phyloP scores from a whole-genome alignment of 1,140 invertebrate genomes.

The Drosophila ficusphila region DNA sequence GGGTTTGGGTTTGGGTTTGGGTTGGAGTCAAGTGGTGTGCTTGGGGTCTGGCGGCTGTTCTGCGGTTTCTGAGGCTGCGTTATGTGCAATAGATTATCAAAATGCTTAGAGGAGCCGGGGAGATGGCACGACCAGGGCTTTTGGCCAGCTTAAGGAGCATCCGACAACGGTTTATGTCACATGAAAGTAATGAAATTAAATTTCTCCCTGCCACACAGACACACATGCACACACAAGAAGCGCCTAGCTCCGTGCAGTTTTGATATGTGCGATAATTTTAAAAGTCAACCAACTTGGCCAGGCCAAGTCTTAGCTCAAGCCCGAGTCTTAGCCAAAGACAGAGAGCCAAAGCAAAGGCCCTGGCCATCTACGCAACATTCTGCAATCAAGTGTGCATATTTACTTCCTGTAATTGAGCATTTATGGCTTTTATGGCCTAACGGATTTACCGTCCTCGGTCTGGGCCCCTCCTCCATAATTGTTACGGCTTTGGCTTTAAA shows the following conservation, averaged over 20 bases:
- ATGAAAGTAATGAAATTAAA: conserved; percentile 82
- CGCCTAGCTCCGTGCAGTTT: conserved; percentile 43
- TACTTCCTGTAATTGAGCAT: conserved; percentile 82
- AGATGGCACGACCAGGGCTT: conserved; percentile 37
- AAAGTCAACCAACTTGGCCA: conserved; percentile 67
- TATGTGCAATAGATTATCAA: conserved; percentile 83
- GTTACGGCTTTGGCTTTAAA: conserved; percentile 72
- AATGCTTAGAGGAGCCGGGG: conserved; percentile 56
- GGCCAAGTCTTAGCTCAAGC: conserved; percentile 15
- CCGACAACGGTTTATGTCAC: conserved; percentile 77
- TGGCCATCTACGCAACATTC: conserved; percentile 73
- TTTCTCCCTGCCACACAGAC: conserved; percentile 51
- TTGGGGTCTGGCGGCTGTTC: conserved; percentile 46
- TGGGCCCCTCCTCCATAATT: conserved; percentile 56
- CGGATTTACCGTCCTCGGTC: conserved; percentile 54
- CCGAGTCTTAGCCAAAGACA: conserved; percentile 11
- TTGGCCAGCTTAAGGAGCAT: conserved; percentile 29
- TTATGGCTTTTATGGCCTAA: conserved; percentile 82
- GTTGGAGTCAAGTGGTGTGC: conserved; percentile 27
- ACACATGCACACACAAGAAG: conserved; percentile 32
- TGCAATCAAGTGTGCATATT: conserved; percentile 81
- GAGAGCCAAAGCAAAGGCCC: conserved; percentile 10
- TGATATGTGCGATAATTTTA: conserved; percentile 75
- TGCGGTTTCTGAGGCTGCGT: conserved; percentile 77
- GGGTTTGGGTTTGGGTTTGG: no score